A percentile compares a stretch with the other conserved stretches of the same genome.
Conservation (phyloP, 2,888 invertebrate genomes). For the Ophonus ardosiacus region DNA sequence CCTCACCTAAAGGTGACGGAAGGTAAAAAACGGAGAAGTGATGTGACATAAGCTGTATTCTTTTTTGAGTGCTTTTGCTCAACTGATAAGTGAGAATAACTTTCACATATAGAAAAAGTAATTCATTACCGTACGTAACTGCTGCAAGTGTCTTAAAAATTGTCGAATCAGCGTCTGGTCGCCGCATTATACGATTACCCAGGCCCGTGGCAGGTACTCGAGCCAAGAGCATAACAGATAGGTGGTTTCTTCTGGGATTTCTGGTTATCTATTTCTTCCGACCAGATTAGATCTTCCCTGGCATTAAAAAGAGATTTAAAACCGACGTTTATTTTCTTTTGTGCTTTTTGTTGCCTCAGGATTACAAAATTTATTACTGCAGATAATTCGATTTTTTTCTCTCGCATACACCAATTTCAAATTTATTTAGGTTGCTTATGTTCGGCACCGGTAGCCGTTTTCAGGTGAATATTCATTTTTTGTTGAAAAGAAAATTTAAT, state of each 20-base stretch:
- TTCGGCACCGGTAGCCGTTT: not conserved
- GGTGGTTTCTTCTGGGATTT: slow-evolving; percentile 61
- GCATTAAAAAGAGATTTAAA: slow-evolving; percentile 63
- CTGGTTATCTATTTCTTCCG: slow-evolving; percentile 63
- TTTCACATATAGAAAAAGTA: no score
- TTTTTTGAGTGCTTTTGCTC: no score
- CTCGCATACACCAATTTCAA: slow-evolving; percentile 13
- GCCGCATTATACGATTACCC: slow-evolving; percentile 46
- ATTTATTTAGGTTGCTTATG: slow-evolving; percentile 20
- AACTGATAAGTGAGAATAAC: no score
- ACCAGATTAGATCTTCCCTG: slow-evolving; percentile 60
- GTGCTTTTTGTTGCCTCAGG: slow-evolving; percentile 56
- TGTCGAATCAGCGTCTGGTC: slow-evolving; percentile 44
- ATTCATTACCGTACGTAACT: no score
- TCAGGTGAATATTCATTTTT: not conserved
- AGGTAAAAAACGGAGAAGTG: no score
- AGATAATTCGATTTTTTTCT: slow-evolving; percentile 52
- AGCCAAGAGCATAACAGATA: slow-evolving; percentile 57
- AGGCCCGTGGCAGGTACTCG: not conserved
- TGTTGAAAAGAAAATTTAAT: not conserved
- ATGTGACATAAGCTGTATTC: no score
- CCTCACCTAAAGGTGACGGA: no score
- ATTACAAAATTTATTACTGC: slow-evolving; percentile 62
- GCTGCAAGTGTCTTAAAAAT: slow-evolving; percentile 26
- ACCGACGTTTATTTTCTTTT: slow-evolving; percentile 61